Evolutionary conservation across 2,113 vertebrate genomes (phyloP).

Genomic region (Chamaea fasciata): DNA sequence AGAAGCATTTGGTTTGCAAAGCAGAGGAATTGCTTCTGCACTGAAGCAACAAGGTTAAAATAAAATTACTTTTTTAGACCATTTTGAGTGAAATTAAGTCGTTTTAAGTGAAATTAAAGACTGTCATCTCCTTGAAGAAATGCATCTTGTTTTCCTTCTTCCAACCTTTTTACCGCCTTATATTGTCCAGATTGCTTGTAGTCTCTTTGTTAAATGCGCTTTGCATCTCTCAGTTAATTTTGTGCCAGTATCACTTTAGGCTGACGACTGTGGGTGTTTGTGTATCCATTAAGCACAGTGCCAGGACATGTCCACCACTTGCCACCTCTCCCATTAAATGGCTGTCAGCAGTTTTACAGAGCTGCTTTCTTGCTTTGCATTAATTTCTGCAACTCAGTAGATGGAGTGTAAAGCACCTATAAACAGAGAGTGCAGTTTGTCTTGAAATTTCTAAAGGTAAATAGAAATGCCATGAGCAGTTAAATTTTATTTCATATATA

Average conservation of each 20-base stretch:
- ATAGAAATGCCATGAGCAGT: conserved; percentile 31
- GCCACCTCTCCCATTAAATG: conserved; percentile 62
- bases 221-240: conserved; percentile 73
- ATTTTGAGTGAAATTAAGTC: neutral
- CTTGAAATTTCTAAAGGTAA: conserved; percentile 32
- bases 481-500: conserved; percentile 24
- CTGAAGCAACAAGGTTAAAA: conserved; percentile 17
- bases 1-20: conserved; percentile 46
- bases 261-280: conserved; percentile 65
- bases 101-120: conserved; percentile 5
- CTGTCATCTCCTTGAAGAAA: conserved; percentile 40
- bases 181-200: conserved; percentile 48
- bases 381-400: conserved; percentile 52
- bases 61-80: neutral
- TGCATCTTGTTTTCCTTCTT: conserved; percentile 3
- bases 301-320: conserved; percentile 66
- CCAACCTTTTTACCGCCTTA: neutral
- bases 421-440: neutral
- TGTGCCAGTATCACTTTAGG: conserved; percentile 70
- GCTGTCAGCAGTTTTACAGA: conserved; percentile 65
- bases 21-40: neutral
- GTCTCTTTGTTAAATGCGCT: conserved; percentile 65
- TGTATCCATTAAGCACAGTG: conserved; percentile 69
- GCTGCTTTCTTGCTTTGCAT: conserved; percentile 52
- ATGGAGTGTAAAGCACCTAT: neutral